phyloP scores from a whole-genome alignment of 2,113 vertebrate genomes.

The Cricetomys ansorgei region DNA sequence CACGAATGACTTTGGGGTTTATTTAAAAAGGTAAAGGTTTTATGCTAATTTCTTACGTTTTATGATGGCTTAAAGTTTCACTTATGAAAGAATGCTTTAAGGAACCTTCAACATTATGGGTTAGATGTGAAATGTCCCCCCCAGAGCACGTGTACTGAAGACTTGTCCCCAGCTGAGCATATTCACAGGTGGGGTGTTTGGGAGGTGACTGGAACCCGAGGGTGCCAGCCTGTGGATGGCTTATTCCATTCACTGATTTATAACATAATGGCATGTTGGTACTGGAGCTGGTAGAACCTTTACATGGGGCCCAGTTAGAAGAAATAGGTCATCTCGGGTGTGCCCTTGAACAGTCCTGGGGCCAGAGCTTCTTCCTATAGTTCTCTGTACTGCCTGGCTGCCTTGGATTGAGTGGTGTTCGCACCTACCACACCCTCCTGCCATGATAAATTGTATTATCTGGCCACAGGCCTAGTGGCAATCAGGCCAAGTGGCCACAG shows the following conservation, averaged over 20 bases:
- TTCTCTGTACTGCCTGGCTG: neutral
- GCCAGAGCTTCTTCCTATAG: neutral
- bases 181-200: neutral
- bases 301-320: neutral
- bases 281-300: neutral
- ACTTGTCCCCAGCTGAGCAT: neutral
- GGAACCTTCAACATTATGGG: neutral
- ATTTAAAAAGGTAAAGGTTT: conserved; percentile 35
- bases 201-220: neutral
- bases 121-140: neutral
- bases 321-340: neutral
- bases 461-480: neutral
- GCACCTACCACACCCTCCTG: neutral
- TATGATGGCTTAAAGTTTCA: conserved; percentile 10
- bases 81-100: neutral
- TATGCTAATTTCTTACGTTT: conserved; percentile 2
- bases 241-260: neutral
- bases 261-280: neutral
- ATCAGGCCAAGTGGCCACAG: neutral
- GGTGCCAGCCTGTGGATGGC: neutral
- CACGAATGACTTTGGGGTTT: conserved; percentile 17
- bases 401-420: neutral
- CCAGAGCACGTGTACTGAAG: neutral
- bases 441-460: neutral
- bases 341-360: neutral